phyloP scores from a whole-genome alignment of 2,888 invertebrate genomes.

The Ennomos fuscantarius region DNA sequence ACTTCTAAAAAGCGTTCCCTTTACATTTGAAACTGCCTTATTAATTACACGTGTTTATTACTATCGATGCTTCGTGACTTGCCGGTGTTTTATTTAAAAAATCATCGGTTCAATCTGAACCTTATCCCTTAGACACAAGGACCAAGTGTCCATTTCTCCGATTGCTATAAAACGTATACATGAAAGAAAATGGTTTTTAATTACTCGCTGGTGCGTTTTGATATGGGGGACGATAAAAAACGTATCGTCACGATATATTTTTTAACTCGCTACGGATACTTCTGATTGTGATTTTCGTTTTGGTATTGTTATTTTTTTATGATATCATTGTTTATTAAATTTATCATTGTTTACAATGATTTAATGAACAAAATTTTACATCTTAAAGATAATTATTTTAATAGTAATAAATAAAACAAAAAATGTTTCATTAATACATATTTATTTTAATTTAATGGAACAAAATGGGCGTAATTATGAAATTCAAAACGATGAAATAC shows the following conservation, averaged over 20 bases:
- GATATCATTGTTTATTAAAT: no score
- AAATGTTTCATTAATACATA: no score
- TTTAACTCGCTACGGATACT: constrained; percentile 18
- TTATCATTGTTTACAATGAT: no score
- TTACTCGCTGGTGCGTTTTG: constrained; percentile 37
- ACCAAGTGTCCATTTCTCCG: constrained; percentile 8
- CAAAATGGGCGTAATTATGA: no score
- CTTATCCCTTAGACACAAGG: constrained; percentile 6
- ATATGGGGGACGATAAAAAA: constrained; percentile 37
- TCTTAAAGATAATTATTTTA: no score
- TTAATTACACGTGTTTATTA: constrained; percentile 37
- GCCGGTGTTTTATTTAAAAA: constrained; percentile 28
- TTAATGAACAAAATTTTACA: no score
- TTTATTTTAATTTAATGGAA: no score
- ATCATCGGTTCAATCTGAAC: constrained; percentile 1
- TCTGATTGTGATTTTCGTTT: constrained; percentile 17
- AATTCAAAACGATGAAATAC: no score
- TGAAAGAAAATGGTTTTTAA: constrained; percentile 39
- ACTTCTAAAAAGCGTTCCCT: no score
- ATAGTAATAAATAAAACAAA: no score
- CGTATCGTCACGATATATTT: constrained; percentile 32
- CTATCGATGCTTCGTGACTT: constrained; percentile 33
- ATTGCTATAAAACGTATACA: constrained; percentile 30
- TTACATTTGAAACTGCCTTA: constrained; percentile 21
- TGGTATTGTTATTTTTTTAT: constrained; percentile 21